phyloP scores from a whole-genome alignment of 2,113 vertebrate genomes.

The Leptocoma aspasia region DNA sequence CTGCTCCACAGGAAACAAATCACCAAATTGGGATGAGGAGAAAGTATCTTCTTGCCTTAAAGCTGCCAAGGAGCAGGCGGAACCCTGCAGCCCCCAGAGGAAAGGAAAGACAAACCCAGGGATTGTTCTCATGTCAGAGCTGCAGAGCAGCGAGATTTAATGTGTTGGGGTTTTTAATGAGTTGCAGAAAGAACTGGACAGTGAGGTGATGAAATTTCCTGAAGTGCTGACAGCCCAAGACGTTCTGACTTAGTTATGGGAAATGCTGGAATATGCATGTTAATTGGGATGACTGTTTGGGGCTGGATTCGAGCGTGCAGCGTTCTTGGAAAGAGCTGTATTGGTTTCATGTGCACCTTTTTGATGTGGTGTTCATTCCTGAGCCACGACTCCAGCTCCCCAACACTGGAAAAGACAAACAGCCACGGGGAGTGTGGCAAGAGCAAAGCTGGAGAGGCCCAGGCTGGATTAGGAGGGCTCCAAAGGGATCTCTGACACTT shows the following conservation, averaged over 20 bases:
- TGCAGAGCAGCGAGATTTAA: conserved; percentile 42
- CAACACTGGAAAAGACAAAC: conserved; percentile 40
- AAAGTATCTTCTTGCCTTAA: conserved; percentile 1
- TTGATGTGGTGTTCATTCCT: conserved; percentile 62
- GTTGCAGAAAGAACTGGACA: conserved; percentile 65
- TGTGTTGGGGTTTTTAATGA: conserved; percentile 59
- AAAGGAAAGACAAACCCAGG: conserved; percentile 1
- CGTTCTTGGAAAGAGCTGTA: conserved; percentile 45
- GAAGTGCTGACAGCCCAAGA: conserved; percentile 57
- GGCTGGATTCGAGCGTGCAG: conserved; percentile 39
- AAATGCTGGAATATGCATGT: conserved; percentile 60
- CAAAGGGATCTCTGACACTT: not conserved
- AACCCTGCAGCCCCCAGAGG: conserved; percentile 17
- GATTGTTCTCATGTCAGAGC: conserved; percentile 54
- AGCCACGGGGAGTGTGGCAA: not conserved
- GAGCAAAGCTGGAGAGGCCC: conserved; percentile 1
- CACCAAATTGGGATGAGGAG: not conserved
- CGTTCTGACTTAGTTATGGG: conserved; percentile 57
- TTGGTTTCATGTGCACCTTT: conserved; percentile 55
- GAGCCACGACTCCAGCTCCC: conserved; percentile 17
- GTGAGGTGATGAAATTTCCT: conserved; percentile 60
- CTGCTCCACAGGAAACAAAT: not conserved
- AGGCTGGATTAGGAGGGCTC: not conserved
- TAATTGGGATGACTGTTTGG: conserved; percentile 60
- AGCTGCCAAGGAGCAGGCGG: not conserved